These are phyloP conservation scores for Melanchra persicariae DNA, from an alignment of 2,888 invertebrate genomes.

Conservation along the genomic window DNA sequence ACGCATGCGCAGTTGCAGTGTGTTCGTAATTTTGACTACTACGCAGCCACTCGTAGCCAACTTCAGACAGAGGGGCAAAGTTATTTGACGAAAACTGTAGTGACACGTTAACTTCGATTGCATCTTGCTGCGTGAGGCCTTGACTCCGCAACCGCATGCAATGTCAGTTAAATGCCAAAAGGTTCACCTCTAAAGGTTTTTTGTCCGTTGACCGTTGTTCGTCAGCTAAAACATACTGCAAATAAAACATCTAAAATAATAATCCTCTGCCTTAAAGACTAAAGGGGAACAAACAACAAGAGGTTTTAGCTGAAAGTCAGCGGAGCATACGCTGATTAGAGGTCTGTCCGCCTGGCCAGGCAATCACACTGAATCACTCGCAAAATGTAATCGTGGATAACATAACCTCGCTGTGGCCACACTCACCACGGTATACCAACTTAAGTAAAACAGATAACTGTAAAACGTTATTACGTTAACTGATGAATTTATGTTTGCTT, in stretches of 20 bases:
- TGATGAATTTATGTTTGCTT: slow-evolving; percentile 44
- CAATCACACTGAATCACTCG: slow-evolving; percentile 40
- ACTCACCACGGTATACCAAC: slow-evolving; percentile 25
- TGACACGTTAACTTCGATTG: slow-evolving; percentile 32
- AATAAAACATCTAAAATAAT: slow-evolving; percentile 38
- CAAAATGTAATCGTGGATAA: slow-evolving; percentile 42
- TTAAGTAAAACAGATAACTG: slow-evolving; percentile 39
- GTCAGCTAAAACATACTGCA: slow-evolving; percentile 12
- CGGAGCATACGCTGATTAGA: slow-evolving; percentile 41
- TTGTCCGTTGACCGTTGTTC: slow-evolving; percentile 15
- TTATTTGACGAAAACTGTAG: too few relatives aligned
- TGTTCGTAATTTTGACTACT: too few relatives aligned
- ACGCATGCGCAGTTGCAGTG: too few relatives aligned
- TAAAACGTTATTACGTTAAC: slow-evolving; percentile 20
- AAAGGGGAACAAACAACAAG: slow-evolving; percentile 30
- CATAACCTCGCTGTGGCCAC: slow-evolving; percentile 19
- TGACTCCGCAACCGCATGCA: slow-evolving; percentile 58
- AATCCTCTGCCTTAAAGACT: slow-evolving; percentile 52
- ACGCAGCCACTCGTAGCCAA: too few relatives aligned
- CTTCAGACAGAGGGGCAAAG: too few relatives aligned
- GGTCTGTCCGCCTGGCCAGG: slow-evolving; percentile 38
- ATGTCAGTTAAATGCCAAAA: slow-evolving; percentile 66
- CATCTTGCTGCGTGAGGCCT: slow-evolving; percentile 49
- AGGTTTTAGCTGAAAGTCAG: slow-evolving; percentile 31
- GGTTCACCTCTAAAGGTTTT: slow-evolving; percentile 43